A percentile compares a stretch with the other conserved stretches of the same genome.
phyloP scores from a whole-genome alignment of 1,140 invertebrate genomes.

The Polyergus mexicanus region DNA sequence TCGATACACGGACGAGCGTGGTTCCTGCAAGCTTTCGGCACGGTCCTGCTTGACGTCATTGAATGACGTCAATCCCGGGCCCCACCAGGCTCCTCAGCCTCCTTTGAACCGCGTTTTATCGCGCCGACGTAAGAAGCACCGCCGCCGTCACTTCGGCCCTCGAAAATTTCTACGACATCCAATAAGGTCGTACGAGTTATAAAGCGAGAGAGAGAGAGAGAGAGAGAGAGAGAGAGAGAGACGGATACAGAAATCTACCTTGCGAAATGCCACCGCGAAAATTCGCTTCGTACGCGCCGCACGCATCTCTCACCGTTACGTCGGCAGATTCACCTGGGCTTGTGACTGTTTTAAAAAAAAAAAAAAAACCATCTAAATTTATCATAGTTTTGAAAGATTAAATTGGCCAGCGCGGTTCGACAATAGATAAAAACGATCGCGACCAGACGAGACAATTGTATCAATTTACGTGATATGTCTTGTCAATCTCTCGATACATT shows the following conservation, averaged over 20 bases:
- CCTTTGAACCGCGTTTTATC: slow-evolving; percentile 69
- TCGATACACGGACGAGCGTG: slow-evolving; percentile 16
- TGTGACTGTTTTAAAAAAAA: slow-evolving; percentile 15
- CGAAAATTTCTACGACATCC: slow-evolving; percentile 60
- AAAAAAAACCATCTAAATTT: slow-evolving; percentile 49
- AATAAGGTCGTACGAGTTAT: slow-evolving; percentile 57
- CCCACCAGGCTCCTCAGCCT: slow-evolving; percentile 60
- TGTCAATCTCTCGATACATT: slow-evolving; percentile 1
- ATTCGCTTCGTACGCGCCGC: background rate
- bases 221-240: background rate
- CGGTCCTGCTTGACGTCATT: slow-evolving; percentile 81
- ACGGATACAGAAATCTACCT: slow-evolving; percentile 3
- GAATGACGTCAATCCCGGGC: slow-evolving; percentile 80
- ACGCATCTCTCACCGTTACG: background rate
- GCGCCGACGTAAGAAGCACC: slow-evolving; percentile 71
- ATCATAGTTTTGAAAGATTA: slow-evolving; percentile 48
- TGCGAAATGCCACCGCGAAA: slow-evolving; percentile 62
- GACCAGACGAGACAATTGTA: slow-evolving; percentile 9
- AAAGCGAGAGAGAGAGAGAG: slow-evolving; percentile 4
- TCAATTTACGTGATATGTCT: slow-evolving; percentile 18
- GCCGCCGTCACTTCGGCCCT: slow-evolving; percentile 61
- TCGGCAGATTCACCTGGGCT: background rate
- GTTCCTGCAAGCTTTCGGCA: slow-evolving; percentile 66
- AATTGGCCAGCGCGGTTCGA: slow-evolving; percentile 10
- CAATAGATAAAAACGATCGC: slow-evolving; percentile 27